A percentile compares a stretch with the other conserved stretches of the same genome.
Conservation (phyloP, 64 coral and sea anemone genomes). For the Hydrozoanthus tunicans region DNA sequence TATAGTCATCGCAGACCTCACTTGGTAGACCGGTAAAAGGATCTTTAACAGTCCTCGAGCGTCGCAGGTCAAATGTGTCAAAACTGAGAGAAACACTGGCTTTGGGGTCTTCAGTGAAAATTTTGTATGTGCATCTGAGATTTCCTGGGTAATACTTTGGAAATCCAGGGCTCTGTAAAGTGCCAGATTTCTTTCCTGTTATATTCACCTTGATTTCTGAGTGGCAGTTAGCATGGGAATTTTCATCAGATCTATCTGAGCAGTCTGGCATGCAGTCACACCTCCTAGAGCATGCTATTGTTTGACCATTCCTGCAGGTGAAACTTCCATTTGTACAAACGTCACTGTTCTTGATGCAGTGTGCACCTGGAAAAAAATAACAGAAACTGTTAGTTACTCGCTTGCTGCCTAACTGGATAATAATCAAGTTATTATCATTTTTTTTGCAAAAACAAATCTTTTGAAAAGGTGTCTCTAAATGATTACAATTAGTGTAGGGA, state of each 20-base stretch:
- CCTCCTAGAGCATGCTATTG: slow-evolving; percentile 5
- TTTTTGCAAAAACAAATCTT: no score
- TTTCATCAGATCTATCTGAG: not conserved
- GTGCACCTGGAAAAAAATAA: not conserved
- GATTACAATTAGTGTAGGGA: no score
- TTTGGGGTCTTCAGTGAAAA: not conserved
- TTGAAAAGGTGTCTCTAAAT: no score
- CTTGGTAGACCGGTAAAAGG: not conserved
- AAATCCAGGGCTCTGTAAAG: not conserved
- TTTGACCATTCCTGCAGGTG: slow-evolving; percentile 1
- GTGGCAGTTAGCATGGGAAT: not conserved
- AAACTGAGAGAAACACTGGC: not conserved
- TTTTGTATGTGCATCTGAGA: slow-evolving; percentile 1
- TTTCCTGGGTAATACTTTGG: not conserved
- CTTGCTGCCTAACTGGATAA: no score
- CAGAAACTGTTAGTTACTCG: no score
- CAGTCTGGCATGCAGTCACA: slow-evolving; percentile 33
- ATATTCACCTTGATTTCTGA: not conserved
- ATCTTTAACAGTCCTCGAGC: not conserved
- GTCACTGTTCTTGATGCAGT: not conserved
- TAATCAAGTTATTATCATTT: no score
- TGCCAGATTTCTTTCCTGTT: slow-evolving; percentile 9
- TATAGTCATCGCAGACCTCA: not conserved
- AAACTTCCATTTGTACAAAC: slow-evolving; percentile 24
- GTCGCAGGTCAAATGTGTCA: slow-evolving; percentile 9